These are phyloP conservation scores for Anthoscopus minutus DNA, from an alignment of 2,113 vertebrate species.

Conservation along the genomic window DNA sequence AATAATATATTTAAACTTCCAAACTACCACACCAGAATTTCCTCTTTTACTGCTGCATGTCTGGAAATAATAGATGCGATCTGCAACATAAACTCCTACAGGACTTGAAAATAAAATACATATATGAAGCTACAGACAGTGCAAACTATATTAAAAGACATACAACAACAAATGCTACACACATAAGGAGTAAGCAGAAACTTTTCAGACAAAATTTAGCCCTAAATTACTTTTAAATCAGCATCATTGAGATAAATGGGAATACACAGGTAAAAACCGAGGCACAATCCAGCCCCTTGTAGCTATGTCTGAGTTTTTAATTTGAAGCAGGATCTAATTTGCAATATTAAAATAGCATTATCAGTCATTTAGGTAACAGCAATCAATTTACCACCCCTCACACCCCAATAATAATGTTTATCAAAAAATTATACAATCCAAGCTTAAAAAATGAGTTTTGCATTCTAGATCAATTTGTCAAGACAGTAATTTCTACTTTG, in stretches of 20 bases:
- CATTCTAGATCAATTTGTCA: neutral
- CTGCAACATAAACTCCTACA: neutral
- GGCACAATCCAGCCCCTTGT: neutral
- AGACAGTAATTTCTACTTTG: neutral
- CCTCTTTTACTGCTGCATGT: neutral
- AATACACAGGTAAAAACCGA: neutral
- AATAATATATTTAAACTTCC: neutral
- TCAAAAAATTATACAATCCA: neutral
- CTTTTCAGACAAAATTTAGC: neutral
- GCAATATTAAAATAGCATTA: neutral
- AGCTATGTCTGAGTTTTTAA: neutral
- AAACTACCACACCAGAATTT: neutral
- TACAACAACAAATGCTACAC: neutral
- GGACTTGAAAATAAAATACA: neutral
- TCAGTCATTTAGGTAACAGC: neutral
- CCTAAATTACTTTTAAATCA: neutral
- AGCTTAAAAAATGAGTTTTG: neutral
- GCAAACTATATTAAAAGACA: neutral
- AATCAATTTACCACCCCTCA: neutral
- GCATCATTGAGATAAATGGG: neutral
- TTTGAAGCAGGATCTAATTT: neutral
- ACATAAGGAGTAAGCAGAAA: neutral
- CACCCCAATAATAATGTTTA: neutral
- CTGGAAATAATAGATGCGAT: neutral
- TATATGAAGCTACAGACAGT: neutral